phyloP scores from a whole-genome alignment of 1,140 invertebrate genomes.

The Cydia amplana region DNA sequence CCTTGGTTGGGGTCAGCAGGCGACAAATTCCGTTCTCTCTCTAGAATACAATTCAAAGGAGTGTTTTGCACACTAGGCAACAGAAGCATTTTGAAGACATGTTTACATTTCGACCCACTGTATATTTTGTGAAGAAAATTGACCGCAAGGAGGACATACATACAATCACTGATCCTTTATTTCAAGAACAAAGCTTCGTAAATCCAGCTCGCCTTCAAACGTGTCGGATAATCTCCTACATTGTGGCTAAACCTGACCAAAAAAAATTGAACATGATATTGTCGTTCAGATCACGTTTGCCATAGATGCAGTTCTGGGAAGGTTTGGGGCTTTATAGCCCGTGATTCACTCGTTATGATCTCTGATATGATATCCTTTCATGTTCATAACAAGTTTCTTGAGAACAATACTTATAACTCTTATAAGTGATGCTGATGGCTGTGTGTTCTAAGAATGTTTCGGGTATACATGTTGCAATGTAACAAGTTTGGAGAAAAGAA shows the following conservation, averaged over 20 bases:
- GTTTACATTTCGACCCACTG: neutral
- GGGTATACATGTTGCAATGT: conserved; percentile 15
- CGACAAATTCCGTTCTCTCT: neutral
- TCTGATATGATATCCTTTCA: conserved; percentile 64
- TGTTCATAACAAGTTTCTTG: conserved; percentile 49
- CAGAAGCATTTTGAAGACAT: neutral
- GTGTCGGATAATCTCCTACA: conserved; percentile 7
- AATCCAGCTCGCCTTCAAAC: neutral
- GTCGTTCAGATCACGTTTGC: conserved; percentile 44
- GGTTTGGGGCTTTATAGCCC: conserved; percentile 52
- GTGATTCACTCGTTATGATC: conserved; percentile 62
- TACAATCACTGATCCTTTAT: neutral
- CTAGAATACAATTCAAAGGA: neutral
- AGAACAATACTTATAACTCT: conserved; percentile 35
- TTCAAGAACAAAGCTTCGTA: neutral
- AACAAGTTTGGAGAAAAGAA: neutral
- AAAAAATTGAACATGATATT: conserved; percentile 38
- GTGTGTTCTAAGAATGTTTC: conserved; percentile 25
- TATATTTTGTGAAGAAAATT: neutral
- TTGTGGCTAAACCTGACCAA: conserved; percentile 20
- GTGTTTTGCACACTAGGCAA: neutral
- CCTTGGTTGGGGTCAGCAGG: neutral
- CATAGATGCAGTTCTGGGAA: conserved; percentile 54
- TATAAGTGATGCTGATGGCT: conserved; percentile 24
- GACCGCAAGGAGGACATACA: no score